Conservation (phyloP, 2,888 invertebrate species). For the Laspeyria flexula region DNA sequence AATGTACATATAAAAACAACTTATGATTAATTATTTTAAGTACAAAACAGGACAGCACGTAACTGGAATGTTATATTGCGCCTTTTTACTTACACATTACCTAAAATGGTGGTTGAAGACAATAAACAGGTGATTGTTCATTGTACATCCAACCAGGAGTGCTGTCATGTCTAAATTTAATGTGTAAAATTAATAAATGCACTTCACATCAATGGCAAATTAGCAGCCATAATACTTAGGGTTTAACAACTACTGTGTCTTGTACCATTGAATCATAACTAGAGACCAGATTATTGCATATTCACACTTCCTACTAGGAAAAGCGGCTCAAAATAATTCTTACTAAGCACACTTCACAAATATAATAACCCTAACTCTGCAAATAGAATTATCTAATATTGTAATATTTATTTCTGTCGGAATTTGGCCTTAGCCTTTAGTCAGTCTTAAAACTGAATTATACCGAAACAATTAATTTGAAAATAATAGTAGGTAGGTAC, state of each 20-base stretch:
- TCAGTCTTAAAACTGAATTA: too few relatives aligned
- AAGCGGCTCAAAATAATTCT: too few relatives aligned
- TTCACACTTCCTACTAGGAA: too few relatives aligned
- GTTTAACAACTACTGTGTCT: conserved; percentile 12
- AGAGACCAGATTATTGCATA: neutral
- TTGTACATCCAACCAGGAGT: conserved; percentile 52
- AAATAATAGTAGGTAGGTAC: too few relatives aligned
- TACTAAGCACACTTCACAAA: too few relatives aligned
- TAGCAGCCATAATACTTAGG: conserved; percentile 35
- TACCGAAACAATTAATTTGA: too few relatives aligned
- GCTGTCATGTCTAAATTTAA: conserved; percentile 71
- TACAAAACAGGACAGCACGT: conserved; percentile 81
- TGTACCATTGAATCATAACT: conserved; percentile 10
- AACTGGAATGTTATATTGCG: conserved; percentile 76
- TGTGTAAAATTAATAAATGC: conserved; percentile 76
- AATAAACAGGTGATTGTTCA: conserved; percentile 35
- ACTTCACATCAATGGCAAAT: conserved; percentile 50
- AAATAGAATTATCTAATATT: too few relatives aligned
- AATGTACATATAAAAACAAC: conserved; percentile 78
- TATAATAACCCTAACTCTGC: too few relatives aligned
- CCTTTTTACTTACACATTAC: conserved; percentile 33
- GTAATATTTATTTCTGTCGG: too few relatives aligned
- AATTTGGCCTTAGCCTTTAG: too few relatives aligned
- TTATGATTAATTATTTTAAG: conserved; percentile 66
- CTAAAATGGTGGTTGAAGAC: conserved; percentile 51